Conservation (phyloP, 2,113 vertebrate genomes). For the Syrmaticus mikado region DNA sequence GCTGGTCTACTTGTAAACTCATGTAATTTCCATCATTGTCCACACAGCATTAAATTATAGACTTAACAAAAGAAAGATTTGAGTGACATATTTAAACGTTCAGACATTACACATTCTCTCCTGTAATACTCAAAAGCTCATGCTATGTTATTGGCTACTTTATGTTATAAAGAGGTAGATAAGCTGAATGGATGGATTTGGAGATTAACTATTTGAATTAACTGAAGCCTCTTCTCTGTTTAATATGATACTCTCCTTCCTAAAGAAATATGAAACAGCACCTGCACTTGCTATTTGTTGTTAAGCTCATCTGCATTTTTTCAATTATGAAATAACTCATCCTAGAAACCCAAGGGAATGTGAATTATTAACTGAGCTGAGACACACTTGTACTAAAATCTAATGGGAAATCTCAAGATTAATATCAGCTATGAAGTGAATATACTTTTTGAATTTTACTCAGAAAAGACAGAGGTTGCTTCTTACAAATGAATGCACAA, state of each 20-base stretch:
- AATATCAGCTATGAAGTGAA: not conserved
- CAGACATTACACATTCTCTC: not conserved
- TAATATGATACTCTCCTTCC: not conserved
- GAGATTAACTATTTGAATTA: constrained; percentile 20
- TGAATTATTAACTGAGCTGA: constrained; percentile 56
- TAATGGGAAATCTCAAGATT: constrained; percentile 41
- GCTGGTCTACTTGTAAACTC: not conserved
- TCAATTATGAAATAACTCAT: constrained; percentile 53
- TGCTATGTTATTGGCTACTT: not conserved
- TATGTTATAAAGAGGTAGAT: not conserved
- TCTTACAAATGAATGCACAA: not conserved
- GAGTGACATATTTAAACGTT: not conserved
- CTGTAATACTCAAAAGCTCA: not conserved
- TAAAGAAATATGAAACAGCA: constrained; percentile 22
- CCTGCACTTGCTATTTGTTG: constrained; percentile 29
- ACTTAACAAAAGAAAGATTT: not conserved
- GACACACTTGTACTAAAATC: constrained; percentile 9
- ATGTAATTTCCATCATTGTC: not conserved
- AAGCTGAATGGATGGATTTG: not conserved
- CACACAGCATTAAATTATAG: not conserved
- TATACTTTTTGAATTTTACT: not conserved
- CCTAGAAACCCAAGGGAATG: not conserved
- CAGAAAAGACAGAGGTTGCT: not conserved
- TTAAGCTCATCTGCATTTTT: constrained; percentile 68
- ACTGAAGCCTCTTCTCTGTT: not conserved